Conservation (phyloP, 2,113 vertebrate genomes). For the Hepsetus odoe region DNA sequence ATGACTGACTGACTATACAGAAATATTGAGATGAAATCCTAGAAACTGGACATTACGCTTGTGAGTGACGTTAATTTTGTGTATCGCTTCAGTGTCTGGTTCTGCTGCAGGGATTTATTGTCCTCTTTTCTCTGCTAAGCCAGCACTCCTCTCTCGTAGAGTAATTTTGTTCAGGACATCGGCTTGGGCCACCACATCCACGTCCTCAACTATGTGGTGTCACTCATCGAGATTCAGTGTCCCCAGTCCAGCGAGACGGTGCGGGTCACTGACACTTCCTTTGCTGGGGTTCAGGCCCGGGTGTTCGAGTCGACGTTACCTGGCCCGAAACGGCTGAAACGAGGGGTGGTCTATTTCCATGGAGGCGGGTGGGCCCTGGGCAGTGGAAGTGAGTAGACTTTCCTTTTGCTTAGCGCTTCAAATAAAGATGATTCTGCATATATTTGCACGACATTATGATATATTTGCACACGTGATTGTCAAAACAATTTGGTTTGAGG, state of each 20-base stretch:
- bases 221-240: slow-evolving; percentile 80
- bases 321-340: slow-evolving; percentile 66
- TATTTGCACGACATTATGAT: too few species aligned
- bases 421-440: not conserved
- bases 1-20: too few species aligned
- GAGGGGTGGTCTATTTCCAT: slow-evolving; percentile 87
- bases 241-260: slow-evolving; percentile 74
- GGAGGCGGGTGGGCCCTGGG: slow-evolving; percentile 94
- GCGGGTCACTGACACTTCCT: slow-evolving; percentile 79
- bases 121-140: not conserved
- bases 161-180: slow-evolving; percentile 81
- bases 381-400: slow-evolving; percentile 83
- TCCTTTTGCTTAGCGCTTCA: not conserved
- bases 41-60: too few species aligned
- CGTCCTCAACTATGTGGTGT: slow-evolving; percentile 80
- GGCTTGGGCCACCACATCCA: slow-evolving; percentile 84
- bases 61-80: too few species aligned
- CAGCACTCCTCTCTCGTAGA: slow-evolving; percentile 69
- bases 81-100: too few species aligned
- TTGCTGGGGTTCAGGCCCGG: slow-evolving; percentile 84
- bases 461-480: too few species aligned
- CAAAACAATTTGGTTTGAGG: too few species aligned
- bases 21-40: too few species aligned
- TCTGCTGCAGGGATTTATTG: not conserved
- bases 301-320: slow-evolving; percentile 80